A percentile compares a stretch with the other conserved stretches of the same genome.
Conservation (phyloP, 2,797 vertebrate genomes). For the Epinephelus malabaricus region DNA sequence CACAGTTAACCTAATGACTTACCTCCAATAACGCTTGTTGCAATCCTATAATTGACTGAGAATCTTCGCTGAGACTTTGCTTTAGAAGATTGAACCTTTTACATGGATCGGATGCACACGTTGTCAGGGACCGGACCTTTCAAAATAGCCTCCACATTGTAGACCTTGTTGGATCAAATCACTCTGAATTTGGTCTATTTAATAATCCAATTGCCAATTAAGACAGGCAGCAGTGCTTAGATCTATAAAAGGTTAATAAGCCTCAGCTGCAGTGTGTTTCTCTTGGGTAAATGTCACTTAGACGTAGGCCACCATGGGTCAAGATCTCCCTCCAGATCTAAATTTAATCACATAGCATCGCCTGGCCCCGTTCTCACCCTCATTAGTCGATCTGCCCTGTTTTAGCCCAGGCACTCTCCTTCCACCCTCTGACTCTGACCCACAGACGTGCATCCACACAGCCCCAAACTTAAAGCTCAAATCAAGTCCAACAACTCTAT, state of each 20-base stretch:
- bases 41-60: constrained; percentile 41
- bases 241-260: constrained; percentile 90
- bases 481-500: constrained; percentile 43
- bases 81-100: constrained; percentile 52
- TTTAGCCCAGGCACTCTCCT: constrained; percentile 70
- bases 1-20: constrained; percentile 57
- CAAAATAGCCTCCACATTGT: constrained; percentile 74
- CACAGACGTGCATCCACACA: constrained; percentile 51
- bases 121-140: constrained; percentile 68
- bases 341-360: constrained; percentile 89
- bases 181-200: constrained; percentile 85
- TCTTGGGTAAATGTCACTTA: constrained; percentile 91
- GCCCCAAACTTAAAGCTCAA: constrained; percentile 42
- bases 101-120: constrained; percentile 57
- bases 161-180: constrained; percentile 81
- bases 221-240: constrained; percentile 80
- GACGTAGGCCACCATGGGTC: constrained; percentile 86
- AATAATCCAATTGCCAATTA: constrained; percentile 90
- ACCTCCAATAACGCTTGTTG: constrained; percentile 38
- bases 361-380: constrained; percentile 86
- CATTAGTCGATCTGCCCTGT: constrained; percentile 87
- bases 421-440: constrained; percentile 64
- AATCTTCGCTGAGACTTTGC: constrained; percentile 13
- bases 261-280: constrained; percentile 87
- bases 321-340: constrained; percentile 90